Conservation (phyloP, 2,888 invertebrate genomes). For the Agrochola lota region DNA sequence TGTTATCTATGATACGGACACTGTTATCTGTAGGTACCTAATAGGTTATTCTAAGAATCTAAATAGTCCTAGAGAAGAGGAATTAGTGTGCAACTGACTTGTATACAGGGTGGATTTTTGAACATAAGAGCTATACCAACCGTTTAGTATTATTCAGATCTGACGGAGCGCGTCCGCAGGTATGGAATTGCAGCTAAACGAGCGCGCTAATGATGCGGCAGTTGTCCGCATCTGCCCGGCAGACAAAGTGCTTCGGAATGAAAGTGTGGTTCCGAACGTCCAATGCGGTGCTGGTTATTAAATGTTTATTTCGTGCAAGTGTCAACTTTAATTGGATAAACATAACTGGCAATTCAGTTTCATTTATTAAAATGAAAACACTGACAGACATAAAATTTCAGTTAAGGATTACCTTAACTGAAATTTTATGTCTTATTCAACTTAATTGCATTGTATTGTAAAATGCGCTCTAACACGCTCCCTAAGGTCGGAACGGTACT, state of each 20-base stretch:
- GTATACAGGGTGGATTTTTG: constrained; percentile 30
- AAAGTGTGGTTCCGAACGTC: not conserved
- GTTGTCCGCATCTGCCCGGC: not conserved
- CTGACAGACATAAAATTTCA: too few relatives aligned
- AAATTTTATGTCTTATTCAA: not conserved
- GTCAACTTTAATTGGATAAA: not conserved
- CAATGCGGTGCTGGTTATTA: not conserved
- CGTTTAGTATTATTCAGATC: constrained; percentile 8
- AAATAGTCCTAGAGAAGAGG: constrained; percentile 10
- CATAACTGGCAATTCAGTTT: not conserved
- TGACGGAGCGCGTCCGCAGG: constrained; percentile 1
- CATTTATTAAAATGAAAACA: too few relatives aligned
- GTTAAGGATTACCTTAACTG: too few relatives aligned
- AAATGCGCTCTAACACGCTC: not conserved
- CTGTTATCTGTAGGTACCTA: constrained; percentile 5
- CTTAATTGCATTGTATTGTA: not conserved
- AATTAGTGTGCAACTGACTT: constrained; percentile 27
- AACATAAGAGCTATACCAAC: constrained; percentile 9
- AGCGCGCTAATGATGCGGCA: not conserved
- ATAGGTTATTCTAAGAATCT: constrained; percentile 20
- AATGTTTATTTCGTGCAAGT: not conserved
- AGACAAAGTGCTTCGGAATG: not conserved
- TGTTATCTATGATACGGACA: constrained; percentile 28
- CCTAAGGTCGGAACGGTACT: constrained; percentile 9
- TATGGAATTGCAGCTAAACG: not conserved